Evolutionary conservation across 2,797 vertebrate genomes (phyloP).

Genomic region (Triplophysa yarkandensis): DNA sequence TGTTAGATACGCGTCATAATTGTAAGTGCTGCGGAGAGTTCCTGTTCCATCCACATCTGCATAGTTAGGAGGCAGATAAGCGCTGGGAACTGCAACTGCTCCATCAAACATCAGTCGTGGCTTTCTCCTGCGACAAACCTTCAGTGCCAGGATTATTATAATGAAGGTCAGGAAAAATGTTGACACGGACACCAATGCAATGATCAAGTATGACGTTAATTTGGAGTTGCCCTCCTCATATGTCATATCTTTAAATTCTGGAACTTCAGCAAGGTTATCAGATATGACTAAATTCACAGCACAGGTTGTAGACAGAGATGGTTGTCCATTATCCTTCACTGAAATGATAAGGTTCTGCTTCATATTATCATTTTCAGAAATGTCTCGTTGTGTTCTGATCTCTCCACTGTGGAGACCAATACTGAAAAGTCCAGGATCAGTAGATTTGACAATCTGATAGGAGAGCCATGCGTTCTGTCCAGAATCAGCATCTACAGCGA

Average conservation of each 20-base stretch:
- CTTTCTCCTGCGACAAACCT: constrained; percentile 46
- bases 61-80: constrained; percentile 53
- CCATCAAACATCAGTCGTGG: constrained; percentile 52
- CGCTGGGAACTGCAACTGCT: constrained; percentile 45
- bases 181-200: constrained; percentile 63
- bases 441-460: constrained; percentile 73
- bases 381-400: constrained; percentile 70
- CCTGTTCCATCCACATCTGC: constrained; percentile 47
- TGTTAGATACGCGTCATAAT: constrained; percentile 68
- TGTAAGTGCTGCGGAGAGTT: constrained; percentile 63
- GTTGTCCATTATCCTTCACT: constrained; percentile 48
- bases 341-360: constrained; percentile 65
- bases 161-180: constrained; percentile 59
- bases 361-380: constrained; percentile 71
- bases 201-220: constrained; percentile 65
- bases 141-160: constrained; percentile 49
- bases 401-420: constrained; percentile 63
- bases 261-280: constrained; percentile 69
- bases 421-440: constrained; percentile 76
- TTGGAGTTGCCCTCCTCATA: constrained; percentile 48
- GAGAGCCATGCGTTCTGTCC: constrained; percentile 83
- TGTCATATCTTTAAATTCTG: constrained; percentile 68
- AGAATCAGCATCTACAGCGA: constrained; percentile 77
- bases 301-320: constrained; percentile 69
- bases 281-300: constrained; percentile 73